A percentile compares a stretch with the other conserved stretches of the same genome.
Conservation (phyloP, 2,888 invertebrate species). For the Beris chalybata region DNA sequence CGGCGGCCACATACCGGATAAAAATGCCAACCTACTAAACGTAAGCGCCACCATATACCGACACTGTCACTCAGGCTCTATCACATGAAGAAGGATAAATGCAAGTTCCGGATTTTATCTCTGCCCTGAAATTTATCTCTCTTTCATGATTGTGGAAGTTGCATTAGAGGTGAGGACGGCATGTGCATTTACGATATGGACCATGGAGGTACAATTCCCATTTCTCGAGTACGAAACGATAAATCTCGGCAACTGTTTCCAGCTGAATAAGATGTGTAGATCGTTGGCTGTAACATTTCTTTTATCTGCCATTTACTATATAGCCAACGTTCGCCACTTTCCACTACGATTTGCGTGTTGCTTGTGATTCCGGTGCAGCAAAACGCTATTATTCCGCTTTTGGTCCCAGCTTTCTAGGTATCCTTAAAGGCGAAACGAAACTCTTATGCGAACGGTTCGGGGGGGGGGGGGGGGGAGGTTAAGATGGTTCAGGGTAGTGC, state of each 20-base stretch:
- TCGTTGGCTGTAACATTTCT: constrained; percentile 18
- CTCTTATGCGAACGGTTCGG: too few species aligned
- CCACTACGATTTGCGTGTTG: constrained; percentile 15
- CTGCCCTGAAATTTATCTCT: constrained; percentile 17
- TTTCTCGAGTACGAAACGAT: constrained; percentile 22
- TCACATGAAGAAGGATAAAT: constrained; percentile 25
- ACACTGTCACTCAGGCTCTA: constrained; percentile 2
- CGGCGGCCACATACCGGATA: too few species aligned
- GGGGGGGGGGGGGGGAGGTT: too few species aligned
- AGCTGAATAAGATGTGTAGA: constrained; percentile 27
- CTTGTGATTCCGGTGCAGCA: constrained; percentile 7
- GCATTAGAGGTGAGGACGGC: constrained; percentile 7
- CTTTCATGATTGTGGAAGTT: constrained; percentile 14
- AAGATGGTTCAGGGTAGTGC: background rate
- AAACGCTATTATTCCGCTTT: constrained; percentile 15
- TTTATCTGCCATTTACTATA: constrained; percentile 3
- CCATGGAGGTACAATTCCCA: constrained; percentile 15
- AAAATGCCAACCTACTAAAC: too few species aligned
- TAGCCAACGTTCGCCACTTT: background rate
- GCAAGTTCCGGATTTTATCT: constrained; percentile 26
- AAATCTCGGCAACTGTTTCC: constrained; percentile 27
- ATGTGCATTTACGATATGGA: constrained; percentile 15
- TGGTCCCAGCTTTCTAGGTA: background rate
- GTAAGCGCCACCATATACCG: background rate
- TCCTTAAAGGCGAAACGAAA: too few species aligned